phyloP scores from a whole-genome alignment of 2,888 invertebrate species.

The Griposia aprilina region DNA sequence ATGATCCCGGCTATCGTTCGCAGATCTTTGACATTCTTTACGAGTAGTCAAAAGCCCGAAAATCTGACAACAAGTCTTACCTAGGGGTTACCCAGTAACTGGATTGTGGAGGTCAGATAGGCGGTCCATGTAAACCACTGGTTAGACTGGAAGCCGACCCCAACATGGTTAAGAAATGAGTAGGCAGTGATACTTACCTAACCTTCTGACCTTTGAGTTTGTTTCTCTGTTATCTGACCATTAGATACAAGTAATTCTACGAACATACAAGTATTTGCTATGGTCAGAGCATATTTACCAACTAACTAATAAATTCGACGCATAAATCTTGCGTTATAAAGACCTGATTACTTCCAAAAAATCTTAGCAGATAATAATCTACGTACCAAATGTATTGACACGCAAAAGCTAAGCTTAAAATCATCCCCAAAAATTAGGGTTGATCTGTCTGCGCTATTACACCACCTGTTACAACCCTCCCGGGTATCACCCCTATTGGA shows the following conservation, averaged over 20 bases:
- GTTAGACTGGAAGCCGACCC: neutral
- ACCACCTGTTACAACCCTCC: conserved; percentile 81
- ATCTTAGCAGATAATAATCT: conserved; percentile 54
- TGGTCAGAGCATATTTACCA: neutral
- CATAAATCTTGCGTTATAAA: neutral
- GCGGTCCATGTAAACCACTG: neutral
- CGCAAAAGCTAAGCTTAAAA: conserved; percentile 65
- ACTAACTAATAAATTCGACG: neutral
- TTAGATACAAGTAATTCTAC: neutral
- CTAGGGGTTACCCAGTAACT: neutral
- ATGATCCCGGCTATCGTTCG: neutral
- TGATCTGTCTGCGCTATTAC: conserved; percentile 77
- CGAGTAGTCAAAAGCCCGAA: neutral
- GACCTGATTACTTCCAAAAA: conserved; percentile 4
- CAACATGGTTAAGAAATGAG: neutral
- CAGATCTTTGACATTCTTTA: neutral
- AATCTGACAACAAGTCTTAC: neutral
- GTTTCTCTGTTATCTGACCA: neutral
- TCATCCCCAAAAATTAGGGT: conserved; percentile 80
- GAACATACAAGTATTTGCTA: too few relatives aligned
- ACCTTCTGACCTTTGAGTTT: neutral
- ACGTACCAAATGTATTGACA: conserved; percentile 57
- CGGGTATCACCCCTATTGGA: conserved; percentile 66
- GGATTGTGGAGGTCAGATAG: neutral
- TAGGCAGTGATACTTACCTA: neutral